Conservation (phyloP, 2,888 invertebrate genomes). For the Epirrhoe alternata region DNA sequence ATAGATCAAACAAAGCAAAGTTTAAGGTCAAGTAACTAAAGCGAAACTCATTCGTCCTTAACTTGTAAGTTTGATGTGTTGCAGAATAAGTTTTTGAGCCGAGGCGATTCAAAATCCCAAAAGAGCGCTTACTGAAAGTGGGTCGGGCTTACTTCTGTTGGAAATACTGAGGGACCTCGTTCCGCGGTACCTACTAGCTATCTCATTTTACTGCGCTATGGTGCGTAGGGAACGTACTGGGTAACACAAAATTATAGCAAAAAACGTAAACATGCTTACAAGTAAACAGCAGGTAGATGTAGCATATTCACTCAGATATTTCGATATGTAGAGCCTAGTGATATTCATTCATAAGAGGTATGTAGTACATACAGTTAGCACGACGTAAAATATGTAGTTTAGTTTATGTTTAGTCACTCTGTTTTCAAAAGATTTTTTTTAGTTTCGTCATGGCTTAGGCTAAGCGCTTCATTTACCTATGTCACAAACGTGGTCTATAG, state of each 20-base stretch:
- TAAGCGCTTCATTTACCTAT: no score
- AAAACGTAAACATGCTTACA: no score
- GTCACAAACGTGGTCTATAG: no score
- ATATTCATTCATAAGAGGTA: no score
- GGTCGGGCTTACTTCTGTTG: constrained; percentile 50
- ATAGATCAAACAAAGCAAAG: neutral
- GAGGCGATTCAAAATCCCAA: constrained; percentile 57
- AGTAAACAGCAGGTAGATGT: no score
- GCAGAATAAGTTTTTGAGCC: constrained; percentile 58
- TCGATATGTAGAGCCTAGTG: no score
- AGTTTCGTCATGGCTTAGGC: no score
- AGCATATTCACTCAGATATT: no score
- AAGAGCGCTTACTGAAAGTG: constrained; percentile 59
- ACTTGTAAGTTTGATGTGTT: constrained; percentile 58
- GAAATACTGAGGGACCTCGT: constrained; percentile 42
- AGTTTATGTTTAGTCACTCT: no score
- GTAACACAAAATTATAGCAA: neutral
- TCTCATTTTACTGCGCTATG: constrained; percentile 30
- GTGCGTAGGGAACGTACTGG: constrained; percentile 2
- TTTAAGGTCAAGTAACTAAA: constrained; percentile 21
- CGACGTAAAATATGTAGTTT: no score
- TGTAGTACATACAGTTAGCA: no score
- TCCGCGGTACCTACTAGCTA: constrained; percentile 27
- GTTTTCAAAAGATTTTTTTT: no score
- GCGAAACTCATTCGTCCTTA: constrained; percentile 53